Base-by-base conservation (phyloP, 1,140 invertebrate species). In the Zaprionus inermis region DNA sequence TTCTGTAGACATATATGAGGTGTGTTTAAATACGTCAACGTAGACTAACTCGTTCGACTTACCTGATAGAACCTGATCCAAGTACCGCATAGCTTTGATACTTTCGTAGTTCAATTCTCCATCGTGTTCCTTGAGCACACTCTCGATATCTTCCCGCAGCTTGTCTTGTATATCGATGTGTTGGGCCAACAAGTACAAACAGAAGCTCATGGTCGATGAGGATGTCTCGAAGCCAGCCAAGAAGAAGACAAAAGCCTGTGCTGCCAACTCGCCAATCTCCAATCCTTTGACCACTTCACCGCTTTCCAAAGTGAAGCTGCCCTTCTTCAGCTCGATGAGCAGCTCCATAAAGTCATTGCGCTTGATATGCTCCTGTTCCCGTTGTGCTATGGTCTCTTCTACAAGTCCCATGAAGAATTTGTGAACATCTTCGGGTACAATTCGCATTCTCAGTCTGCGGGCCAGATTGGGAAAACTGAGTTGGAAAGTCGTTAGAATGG, bases 231-330 rank as follows among this genome's bases (percentile, higher is more conserved):
- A 94, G 5, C 95, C 95, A 12, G 95, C 96, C 10, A 95, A 72
- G 75, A 95, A 94, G 78, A 96, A 95, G 0, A 94, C 79, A 74
- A 95, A 92, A 0, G 93, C 93, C 46, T 95, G 95, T 3, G 94
- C 93, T 0, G 85, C 79, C 38, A 93, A 77, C 9, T 93, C 90
- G 0, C 92, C 83, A 4, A 79, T 56, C 4, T 75, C 56, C 38
- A 91, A 52, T 10, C 79, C 83, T 10, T 76, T 61, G 22, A 76
- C 49, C 1, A 80, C 66, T 36, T 92, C 79, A 0, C 85, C 85
- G 30, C 78, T 72, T 0, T 91, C 90, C 9, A 77, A n/a, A 0
- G 79, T 79, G 0, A 79, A 44, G 1, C 46, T 56, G 0, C 81
- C 82, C 51, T 78, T 81, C 12, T 93, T 93, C n/a, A 95, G 66